Evolutionary conservation across 2,797 vertebrate species (phyloP).

Genomic region (Gobio occitaniae): DNA sequence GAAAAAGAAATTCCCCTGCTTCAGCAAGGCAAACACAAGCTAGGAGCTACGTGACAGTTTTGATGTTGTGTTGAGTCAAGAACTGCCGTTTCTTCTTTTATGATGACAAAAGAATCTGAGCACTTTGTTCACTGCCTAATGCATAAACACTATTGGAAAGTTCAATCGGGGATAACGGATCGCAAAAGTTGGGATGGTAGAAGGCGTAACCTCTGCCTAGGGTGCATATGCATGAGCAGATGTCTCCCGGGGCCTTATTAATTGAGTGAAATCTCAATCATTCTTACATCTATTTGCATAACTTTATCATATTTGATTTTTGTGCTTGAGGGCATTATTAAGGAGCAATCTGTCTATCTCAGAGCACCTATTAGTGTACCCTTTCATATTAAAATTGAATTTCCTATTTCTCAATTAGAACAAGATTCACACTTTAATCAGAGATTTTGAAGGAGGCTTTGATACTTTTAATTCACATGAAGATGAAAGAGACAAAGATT

Average conservation of each 20-base stretch:
- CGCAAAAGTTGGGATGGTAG: constrained; percentile 27
- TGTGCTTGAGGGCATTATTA: constrained; percentile 64
- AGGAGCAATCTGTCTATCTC: constrained; percentile 60
- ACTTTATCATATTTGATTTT: constrained; percentile 62
- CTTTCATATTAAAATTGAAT: constrained; percentile 58
- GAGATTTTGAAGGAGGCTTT: constrained; percentile 41
- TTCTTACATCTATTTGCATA: constrained; percentile 63
- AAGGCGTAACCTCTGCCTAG: constrained; percentile 47
- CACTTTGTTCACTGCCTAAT: neutral
- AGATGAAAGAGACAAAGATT: constrained; percentile 40
- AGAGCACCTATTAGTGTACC: constrained; percentile 56
- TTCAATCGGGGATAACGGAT: constrained; percentile 47
- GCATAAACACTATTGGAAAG: constrained; percentile 26
- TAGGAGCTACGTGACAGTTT: neutral
- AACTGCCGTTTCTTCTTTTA: neutral
- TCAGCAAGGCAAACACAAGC: constrained; percentile 19
- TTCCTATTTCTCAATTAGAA: constrained; percentile 62
- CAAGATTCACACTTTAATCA: constrained; percentile 53
- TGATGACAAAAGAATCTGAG: neutral
- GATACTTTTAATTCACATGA: constrained; percentile 31
- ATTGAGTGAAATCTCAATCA: constrained; percentile 66
- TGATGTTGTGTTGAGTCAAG: neutral
- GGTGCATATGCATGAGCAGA: constrained; percentile 55
- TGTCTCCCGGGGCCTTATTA: constrained; percentile 61
- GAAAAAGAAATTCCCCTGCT: constrained; percentile 32